phyloP scores from a whole-genome alignment of 2,888 invertebrate genomes.

The Agriopis leucophaearia region DNA sequence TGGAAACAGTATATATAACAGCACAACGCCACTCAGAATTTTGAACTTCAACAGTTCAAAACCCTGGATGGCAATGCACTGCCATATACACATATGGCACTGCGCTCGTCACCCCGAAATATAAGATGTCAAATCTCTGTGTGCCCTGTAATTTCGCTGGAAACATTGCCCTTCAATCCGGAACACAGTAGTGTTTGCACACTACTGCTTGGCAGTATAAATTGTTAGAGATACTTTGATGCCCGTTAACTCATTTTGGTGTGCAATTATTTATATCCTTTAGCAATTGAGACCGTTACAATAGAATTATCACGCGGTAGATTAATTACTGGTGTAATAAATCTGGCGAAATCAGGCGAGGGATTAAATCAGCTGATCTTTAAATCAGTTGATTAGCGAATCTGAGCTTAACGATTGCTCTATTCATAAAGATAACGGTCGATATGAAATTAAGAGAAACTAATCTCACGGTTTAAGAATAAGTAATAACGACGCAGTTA shows the following conservation, averaged over 20 bases:
- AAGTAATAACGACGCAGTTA: constrained; percentile 25
- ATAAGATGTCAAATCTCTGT: too few species aligned
- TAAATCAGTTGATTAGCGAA: constrained; percentile 35
- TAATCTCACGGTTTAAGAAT: constrained; percentile 42
- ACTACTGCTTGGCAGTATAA: too few species aligned
- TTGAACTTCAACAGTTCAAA: too few species aligned
- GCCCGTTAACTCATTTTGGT: neutral
- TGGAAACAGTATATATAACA: too few species aligned
- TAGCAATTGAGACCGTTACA: constrained; percentile 76
- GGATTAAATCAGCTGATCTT: constrained; percentile 60
- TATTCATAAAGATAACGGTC: constrained; percentile 48
- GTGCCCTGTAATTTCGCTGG: too few species aligned
- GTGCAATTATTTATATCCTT: constrained; percentile 34
- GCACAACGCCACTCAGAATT: too few species aligned
- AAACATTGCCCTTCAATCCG: too few species aligned
- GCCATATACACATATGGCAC: too few species aligned
- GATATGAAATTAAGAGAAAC: constrained; percentile 41
- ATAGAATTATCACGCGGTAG: constrained; percentile 70
- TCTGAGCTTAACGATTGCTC: constrained; percentile 47
- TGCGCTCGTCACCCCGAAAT: too few species aligned
- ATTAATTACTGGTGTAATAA: constrained; percentile 72
- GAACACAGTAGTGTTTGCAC: too few species aligned
- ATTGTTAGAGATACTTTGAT: neutral
- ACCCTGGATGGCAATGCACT: too few species aligned
- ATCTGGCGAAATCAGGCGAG: constrained; percentile 69